phyloP scores from a whole-genome alignment of 2,797 vertebrate genomes.

The Mionectes olivaceus region DNA sequence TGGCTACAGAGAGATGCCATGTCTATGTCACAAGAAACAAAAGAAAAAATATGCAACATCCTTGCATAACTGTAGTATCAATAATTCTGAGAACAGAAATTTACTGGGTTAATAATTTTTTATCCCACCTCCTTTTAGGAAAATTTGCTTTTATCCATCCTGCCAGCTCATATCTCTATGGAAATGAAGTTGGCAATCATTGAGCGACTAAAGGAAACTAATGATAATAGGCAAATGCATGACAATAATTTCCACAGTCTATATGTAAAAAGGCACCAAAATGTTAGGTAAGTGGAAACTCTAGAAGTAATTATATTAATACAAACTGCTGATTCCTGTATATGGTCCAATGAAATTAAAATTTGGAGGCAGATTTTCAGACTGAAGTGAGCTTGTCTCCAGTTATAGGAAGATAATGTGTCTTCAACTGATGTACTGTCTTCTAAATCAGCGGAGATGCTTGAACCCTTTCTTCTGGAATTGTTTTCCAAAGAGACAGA shows the following conservation, averaged over 20 bases:
- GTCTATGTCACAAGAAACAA: not conserved
- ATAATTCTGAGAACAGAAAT: not conserved
- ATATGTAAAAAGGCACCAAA: constrained; percentile 96
- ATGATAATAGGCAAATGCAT: constrained; percentile 88
- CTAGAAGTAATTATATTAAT: not conserved
- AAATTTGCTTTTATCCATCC: constrained; percentile 93
- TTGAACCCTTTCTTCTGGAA: not conserved
- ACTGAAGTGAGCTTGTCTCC: not conserved
- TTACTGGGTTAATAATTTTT: not conserved
- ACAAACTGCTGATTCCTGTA: not conserved
- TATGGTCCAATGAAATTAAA: not conserved
- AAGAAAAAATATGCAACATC: not conserved
- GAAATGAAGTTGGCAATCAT: constrained; percentile 98
- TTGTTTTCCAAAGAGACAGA: not conserved
- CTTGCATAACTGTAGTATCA: not conserved
- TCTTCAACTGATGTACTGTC: not conserved
- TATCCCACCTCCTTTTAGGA: constrained; percentile 77
- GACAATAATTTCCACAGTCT: constrained; percentile 99
- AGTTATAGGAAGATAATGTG: fast-evolving
- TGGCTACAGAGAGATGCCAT: not conserved
- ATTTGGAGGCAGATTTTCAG: not conserved
- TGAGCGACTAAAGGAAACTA: constrained; percentile 91
- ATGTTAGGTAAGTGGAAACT: constrained; percentile 88
- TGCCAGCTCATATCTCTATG: constrained; percentile 98
- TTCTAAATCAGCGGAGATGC: not conserved